Evolutionary conservation across 2,888 invertebrate genomes (phyloP), one percentile per base, ranked within the genome.

Genomic region (Erannis defoliaria): DNA sequence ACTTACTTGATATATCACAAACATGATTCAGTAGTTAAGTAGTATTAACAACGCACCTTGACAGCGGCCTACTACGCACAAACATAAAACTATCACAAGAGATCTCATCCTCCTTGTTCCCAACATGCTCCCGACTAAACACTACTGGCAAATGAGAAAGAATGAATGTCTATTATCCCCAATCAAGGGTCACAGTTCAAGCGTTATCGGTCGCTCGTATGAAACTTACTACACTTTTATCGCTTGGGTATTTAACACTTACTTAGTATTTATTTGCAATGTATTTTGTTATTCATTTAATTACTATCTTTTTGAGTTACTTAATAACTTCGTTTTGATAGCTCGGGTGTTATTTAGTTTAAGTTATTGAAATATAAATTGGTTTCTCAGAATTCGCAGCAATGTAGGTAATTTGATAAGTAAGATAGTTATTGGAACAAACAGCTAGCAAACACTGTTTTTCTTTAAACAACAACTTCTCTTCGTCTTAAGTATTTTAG

Each of bases 111-210:
- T 53, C 40, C 9, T 38, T 23, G 12, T n/a, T 55, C 60, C 54
- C n/a, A 14, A 49, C 23, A 23, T 33, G 8, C 18, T 46, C 46
- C 18, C n/a, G 16, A 29, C 45, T 29, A n/a, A 8, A 45, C 3
- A 33, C 31, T 46, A 5, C 31, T 31, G 29, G 12, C 46, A 31
- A 31, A 46, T 46, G 19, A 4, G 23, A 12, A 23, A 16, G 40
- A 40, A 51, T 19, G 29, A 31, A 29, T 51, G 40, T 19, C 38
- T 38, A 18, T n/a, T 26, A 51, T 29, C 29, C 18, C 29, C 40
- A 29, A 40, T 51, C 51, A 16, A 9, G 68, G 62, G 71, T 68
- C 75, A 75, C 66, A 77, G 82, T 77, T 81, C 82, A 74, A 26
- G 49, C 71, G 67, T 74, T 82, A 81, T 81, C 81, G 59, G 45